These are phyloP conservation scores for Myotis davidii DNA, from an alignment of 2,113 vertebrate genomes.

Conservation along the genomic window DNA sequence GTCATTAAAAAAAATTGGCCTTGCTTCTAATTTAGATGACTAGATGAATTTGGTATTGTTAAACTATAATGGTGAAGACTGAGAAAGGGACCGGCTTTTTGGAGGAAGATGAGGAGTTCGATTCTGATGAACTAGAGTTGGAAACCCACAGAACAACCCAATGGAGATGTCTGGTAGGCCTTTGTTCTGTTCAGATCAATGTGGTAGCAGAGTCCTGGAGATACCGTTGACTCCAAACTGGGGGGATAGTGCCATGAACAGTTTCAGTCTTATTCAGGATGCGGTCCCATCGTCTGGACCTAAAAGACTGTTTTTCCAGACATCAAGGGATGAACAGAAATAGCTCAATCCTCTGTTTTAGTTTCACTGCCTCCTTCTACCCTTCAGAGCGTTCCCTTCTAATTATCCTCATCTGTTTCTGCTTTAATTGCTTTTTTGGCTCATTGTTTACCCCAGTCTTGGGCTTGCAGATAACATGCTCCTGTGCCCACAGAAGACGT, in stretches of 20 bases:
- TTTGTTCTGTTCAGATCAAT: background rate
- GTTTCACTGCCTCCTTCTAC: slow-evolving; percentile 62
- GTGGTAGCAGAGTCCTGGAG: background rate
- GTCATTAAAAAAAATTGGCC: background rate
- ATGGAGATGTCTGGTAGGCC: background rate
- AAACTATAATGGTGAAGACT: background rate
- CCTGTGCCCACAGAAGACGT: background rate
- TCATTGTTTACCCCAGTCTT: slow-evolving; percentile 67
- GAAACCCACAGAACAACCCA: background rate
- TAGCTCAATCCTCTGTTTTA: slow-evolving; percentile 73
- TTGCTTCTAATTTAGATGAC: background rate
- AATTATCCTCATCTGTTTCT: slow-evolving; percentile 82
- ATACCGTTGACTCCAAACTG: background rate
- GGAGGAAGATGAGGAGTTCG: background rate
- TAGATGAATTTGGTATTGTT: background rate
- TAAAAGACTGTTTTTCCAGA: slow-evolving; percentile 73
- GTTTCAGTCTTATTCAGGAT: slow-evolving; percentile 45
- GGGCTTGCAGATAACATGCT: slow-evolving; percentile 17
- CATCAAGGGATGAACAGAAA: slow-evolving; percentile 77
- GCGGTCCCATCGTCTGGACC: slow-evolving; percentile 71
- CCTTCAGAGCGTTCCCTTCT: slow-evolving; percentile 66
- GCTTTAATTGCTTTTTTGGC: slow-evolving; percentile 75
- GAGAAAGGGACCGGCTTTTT: background rate
- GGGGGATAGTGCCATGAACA: slow-evolving; percentile 4
- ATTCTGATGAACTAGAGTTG: background rate